A percentile compares a stretch with the other conserved stretches of the same genome.
phyloP scores from a whole-genome alignment of 2,797 vertebrate species.

The Neopelma chrysocephalum region DNA sequence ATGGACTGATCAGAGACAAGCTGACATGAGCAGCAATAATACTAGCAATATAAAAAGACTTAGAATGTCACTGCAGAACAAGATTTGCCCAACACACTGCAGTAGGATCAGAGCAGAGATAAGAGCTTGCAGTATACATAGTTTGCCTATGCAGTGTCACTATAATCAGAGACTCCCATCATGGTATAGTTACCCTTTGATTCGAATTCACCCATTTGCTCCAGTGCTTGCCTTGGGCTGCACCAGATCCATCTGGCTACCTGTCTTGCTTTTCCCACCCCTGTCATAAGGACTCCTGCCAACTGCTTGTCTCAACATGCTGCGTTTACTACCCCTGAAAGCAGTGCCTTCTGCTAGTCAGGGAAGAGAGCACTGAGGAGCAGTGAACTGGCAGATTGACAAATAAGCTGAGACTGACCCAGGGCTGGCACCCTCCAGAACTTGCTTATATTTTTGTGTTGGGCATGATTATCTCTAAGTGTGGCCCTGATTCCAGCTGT shows the following conservation, averaged over 20 bases:
- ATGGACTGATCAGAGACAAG: not conserved
- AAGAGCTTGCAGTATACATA: not conserved
- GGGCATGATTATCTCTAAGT: conserved; percentile 52
- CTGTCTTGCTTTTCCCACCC: conserved; percentile 68
- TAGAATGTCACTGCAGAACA: not conserved
- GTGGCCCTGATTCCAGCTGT: conserved; percentile 66
- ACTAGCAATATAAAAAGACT: not conserved
- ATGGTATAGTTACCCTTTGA: conserved; percentile 21
- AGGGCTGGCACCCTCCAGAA: conserved; percentile 50
- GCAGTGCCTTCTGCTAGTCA: conserved; percentile 48
- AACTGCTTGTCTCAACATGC: conserved; percentile 47
- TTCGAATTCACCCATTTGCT: conserved; percentile 43
- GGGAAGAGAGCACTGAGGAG: conserved; percentile 1
- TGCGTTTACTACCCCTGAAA: not conserved
- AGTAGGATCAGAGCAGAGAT: not conserved
- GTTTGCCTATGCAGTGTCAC: not conserved
- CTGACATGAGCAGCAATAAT: not conserved
- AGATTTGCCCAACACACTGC: not conserved
- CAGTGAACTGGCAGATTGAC: conserved; percentile 60
- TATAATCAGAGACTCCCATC: not conserved
- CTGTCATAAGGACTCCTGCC: conserved; percentile 60
- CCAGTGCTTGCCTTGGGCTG: conserved; percentile 58
- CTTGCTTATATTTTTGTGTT: conserved; percentile 60
- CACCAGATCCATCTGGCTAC: conserved; percentile 71
- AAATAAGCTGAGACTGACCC: conserved; percentile 68